A percentile compares a stretch with the other conserved stretches of the same genome.
Conservation (phyloP, 92 coral and sea anemone genomes). For the Ricordea florida region DNA sequence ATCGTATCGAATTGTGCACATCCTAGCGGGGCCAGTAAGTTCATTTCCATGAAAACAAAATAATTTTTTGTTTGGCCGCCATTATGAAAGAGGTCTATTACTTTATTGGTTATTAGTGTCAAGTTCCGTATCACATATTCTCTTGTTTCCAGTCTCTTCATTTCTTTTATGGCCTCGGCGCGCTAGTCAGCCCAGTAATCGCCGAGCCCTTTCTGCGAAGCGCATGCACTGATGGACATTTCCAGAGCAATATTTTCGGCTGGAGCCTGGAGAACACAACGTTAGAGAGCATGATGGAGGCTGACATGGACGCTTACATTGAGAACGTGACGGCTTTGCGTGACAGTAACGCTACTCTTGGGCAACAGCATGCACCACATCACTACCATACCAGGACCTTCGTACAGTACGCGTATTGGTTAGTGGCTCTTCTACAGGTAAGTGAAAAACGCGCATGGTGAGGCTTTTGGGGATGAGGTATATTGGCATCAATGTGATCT, state of each 20-base stretch:
- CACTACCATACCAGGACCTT: conserved; percentile 49
- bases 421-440: conserved; percentile 94
- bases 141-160: conserved; percentile 76
- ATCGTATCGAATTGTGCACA: not conserved
- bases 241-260: conserved; percentile 81
- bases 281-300: conserved; percentile 35
- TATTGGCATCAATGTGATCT: no score
- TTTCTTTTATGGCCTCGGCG: conserved; percentile 97
- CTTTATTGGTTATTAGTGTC: no score
- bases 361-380: not conserved
- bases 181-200: conserved; percentile 91
- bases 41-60: no score
- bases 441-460: no score
- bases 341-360: conserved; percentile 12
- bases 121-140: not conserved
- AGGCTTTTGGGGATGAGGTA: no score
- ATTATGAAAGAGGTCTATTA: no score
- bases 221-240: conserved; percentile 83
- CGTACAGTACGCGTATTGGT: conserved; percentile 98
- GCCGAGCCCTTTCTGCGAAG: conserved; percentile 92
- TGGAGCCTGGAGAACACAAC: conserved; percentile 88
- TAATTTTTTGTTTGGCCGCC: no score
- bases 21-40: no score
- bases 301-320: conserved; percentile 21
- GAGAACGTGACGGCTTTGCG: conserved; percentile 36